Base-by-base conservation (phyloP, 2,888 invertebrate genomes). In the Crossocerus cetratus region DNA sequence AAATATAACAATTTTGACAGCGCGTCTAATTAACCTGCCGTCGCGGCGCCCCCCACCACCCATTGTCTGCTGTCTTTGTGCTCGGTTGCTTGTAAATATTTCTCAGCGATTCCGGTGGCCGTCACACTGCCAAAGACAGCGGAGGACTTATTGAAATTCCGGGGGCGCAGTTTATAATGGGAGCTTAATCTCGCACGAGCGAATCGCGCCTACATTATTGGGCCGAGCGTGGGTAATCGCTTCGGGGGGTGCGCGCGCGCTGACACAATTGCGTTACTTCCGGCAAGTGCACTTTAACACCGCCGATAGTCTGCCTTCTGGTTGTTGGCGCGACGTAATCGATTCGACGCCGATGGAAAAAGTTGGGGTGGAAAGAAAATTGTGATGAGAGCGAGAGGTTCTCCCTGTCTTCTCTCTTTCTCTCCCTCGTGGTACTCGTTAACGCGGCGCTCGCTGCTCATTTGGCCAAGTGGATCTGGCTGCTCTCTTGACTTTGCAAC, bases 201-300 rank as follows among this genome's bases (percentile, higher is more conserved):
- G 43, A 18, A 8, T 57, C 3, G 11, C 22, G 16, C 16, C 3
- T 2, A 3, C 18, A 16, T 59, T 43, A 13, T 59, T 42, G 23
- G 11, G 57, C 14, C 4, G 55, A 16, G 43, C 73, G 74, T 68
- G 74, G 74, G 68, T 64, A 74, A 74, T 59, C 56, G 58, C 74
- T 60, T 14, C 56, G 23, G 54, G 69, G 63, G 44, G 65, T 63
- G 3, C 63, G 60, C 64, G 60, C 64, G 23, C 70, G 64, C 68
- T 55, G 44, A 80, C 76, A 74, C 83, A 83, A 85, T 86, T 79
- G 80, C 78, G 83, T 86, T 86, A 86, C 60, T 84, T 86, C 81
- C 82, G 77, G 32, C 8, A 32, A 32, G 32, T 32, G 32, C 8
- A 11, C 32, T 32, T 32, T 32, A 32, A 32, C 32, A 32, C 32